Evolutionary conservation across 2,113 vertebrate species (phyloP), one percentile per base, ranked within the genome.

Genomic region (Clarias batrachus): DNA sequence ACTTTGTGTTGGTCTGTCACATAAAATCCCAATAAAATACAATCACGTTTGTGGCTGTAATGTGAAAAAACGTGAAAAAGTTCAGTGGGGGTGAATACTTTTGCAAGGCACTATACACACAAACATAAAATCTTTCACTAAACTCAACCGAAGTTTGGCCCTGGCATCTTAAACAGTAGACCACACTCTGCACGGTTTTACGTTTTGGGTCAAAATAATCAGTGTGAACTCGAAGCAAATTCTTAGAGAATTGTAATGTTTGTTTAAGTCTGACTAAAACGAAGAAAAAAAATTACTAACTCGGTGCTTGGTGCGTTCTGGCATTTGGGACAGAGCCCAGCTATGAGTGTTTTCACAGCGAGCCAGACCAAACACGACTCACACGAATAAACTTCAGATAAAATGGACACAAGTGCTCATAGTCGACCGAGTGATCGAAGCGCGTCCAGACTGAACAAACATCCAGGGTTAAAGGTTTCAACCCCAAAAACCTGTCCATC

Each of bases 281-380:
- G 16, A 48, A 6, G 8, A 48, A 4, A 41, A 48, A 48, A 48
- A 48, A 48, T 7, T 52, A 56, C 19, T 6, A n/a, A 33, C 2
- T 33, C 11, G 8, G 16, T 37, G 48, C 77, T 79, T 11, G 56
- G 27, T 60, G n/a, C 33, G n/a, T 60, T 59, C 56, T 79, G 77
- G 56, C 9, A 1, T 79, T 59, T 33, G 17, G 77, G 27, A 79
- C 56, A 0, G 8, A 59, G 77, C n/a, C 27, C 9, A 76, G 25
- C 25, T 54, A n/a, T n/a, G 12, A 37, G 68, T 84, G 80, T 56
- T 71, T 81, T 57, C 9, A 30, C 60, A 37, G 25, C 0, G 10
- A 82, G 82, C 86, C 71, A 88, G 85, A 85, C 48, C 70, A 90
- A 88, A 88, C 63, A 81, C 0, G 21, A 59, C 71, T 12, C 19